Evolutionary conservation across 2,888 invertebrate genomes (phyloP).

Genomic region (Sphecodes monilicornis): DNA sequence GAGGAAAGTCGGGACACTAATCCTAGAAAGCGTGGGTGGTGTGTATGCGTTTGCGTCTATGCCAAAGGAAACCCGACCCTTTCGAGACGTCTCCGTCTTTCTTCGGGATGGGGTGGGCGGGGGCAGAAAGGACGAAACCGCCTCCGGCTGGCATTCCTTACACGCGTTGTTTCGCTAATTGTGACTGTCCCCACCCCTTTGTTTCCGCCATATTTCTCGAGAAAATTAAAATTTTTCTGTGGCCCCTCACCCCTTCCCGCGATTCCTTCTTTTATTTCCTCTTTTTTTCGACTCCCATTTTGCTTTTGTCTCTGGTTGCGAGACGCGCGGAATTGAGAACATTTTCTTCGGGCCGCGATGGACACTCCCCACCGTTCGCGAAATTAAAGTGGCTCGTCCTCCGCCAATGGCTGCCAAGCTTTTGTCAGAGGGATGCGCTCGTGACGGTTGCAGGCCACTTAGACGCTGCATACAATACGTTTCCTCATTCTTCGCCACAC

Average conservation of each 20-base stretch:
- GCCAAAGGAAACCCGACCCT: constrained; percentile 20
- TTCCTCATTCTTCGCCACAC: neutral
- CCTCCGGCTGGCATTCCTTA: constrained; percentile 32
- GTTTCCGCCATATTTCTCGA: constrained; percentile 50
- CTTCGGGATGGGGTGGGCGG: neutral
- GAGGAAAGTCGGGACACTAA: constrained; percentile 15
- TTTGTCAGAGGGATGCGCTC: neutral
- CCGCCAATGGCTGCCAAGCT: neutral
- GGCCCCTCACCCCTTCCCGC: neutral
- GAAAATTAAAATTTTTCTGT: constrained; percentile 63
- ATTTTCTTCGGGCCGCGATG: constrained; percentile 22
- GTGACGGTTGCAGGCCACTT: constrained; percentile 1
- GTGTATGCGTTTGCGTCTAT: neutral
- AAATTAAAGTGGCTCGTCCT: constrained; percentile 50
- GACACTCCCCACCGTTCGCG: constrained; percentile 5
- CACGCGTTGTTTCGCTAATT: constrained; percentile 70
- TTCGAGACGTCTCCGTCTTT: constrained; percentile 3
- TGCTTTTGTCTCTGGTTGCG: constrained; percentile 11
- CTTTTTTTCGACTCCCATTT: neutral
- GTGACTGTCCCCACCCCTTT: constrained; percentile 52
- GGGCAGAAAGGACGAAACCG: neutral
- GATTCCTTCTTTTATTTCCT: neutral
- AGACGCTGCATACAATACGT: neutral
- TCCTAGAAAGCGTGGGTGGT: constrained; percentile 8
- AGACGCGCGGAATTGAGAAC: constrained; percentile 34